Evolutionary conservation across 2,888 invertebrate genomes (phyloP), one percentile per base, ranked within the genome.

Genomic region (Iphiclides podalirius): DNA sequence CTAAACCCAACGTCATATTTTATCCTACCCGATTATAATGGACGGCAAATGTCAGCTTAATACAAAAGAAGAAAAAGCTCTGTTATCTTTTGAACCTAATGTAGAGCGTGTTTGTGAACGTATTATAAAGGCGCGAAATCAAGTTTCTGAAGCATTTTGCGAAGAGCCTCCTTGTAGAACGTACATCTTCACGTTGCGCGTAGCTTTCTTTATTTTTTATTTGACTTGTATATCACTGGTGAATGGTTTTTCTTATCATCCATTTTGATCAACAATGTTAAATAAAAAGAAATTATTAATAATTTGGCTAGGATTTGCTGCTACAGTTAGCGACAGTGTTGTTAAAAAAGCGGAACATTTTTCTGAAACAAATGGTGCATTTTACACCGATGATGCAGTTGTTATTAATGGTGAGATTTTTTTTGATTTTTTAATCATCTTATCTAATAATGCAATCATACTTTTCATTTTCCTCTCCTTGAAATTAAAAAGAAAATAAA

Each of bases 21-120:
- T 73, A 75, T 65, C 66, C 75, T 74, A 72, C 72, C 75, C 63
- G 56, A 67, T 64, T 67, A 63, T 69, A 67, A 64, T 63, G 65
- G 56, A 52, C 59, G 50, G 64, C 67, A 72, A 79, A 82, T 79
- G 76, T 72, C 79, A 76, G 70, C 60, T 64, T 52, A 58, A 54
- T 65, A 82, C 77, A 86, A 83, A 85, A 83, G 75, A 66, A 80
- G 70, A 78, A 86, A 86, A 86, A 82, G 81, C 80, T 82, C 76
- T 81, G 78, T 79, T 85, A 82, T 85, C 79, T 84, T 80, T 78
- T 72, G 63, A 77, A 72, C 72, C 72, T 78, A 82, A 84, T 81
- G 77, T 82, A 69, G 78, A 81, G 76, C 79, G 80, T 69, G 73
- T 65, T 67, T 75, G 75, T 77, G 72, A 80, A 77, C 74, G 78